Evolutionary conservation across 2,113 vertebrate genomes (phyloP), one percentile per base, ranked within the genome.

Genomic region (Bagarius yarrelli): DNA sequence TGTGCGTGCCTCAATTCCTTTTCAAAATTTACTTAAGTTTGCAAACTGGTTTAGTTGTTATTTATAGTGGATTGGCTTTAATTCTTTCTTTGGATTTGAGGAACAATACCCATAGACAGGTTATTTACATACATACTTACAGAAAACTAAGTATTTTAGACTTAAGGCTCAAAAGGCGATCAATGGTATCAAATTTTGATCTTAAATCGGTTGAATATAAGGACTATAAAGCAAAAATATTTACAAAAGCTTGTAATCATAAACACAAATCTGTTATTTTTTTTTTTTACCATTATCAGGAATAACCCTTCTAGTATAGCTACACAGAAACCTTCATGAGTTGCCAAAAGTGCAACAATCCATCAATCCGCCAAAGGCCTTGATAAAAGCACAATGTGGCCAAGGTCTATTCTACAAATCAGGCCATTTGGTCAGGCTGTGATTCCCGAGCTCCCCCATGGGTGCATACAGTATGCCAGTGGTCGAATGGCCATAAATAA

Each of bases 401-500:
- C 80, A 80, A 82, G 80, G 66, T 60, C 77, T 66, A 61, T 76
- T 79, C 71, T 79, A 53, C 66, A 76, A 61, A 57, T 60, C 78
- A 74, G 63, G 30, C 50, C 78, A 71, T 81, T 80, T 82, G 78
- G 59, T 83, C 27, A 57, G 66, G 74, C 82, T 57, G 75, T 67
- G 85, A 81, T 81, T 83, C 78, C 76, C 32, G 55, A 61, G 55
- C 18, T 78, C 69, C 83, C 84, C 79, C 85, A 76, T 69, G 81
- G 84, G 81, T 83, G 84, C 61, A 56, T 73, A 76, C 61, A 32
- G 74, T 81, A 74, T 50, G 70, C 55, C 60, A 61, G 69, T 53
- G 78, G 57, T 71, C 34, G 27, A 55, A 67, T 36, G 69, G 81
- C 81, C 72, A 53, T 83, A 87, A 87, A 85, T 81, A 83, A 87